Base-by-base conservation (phyloP, 1,140 invertebrate species). In the Temnothorax longispinosus region DNA sequence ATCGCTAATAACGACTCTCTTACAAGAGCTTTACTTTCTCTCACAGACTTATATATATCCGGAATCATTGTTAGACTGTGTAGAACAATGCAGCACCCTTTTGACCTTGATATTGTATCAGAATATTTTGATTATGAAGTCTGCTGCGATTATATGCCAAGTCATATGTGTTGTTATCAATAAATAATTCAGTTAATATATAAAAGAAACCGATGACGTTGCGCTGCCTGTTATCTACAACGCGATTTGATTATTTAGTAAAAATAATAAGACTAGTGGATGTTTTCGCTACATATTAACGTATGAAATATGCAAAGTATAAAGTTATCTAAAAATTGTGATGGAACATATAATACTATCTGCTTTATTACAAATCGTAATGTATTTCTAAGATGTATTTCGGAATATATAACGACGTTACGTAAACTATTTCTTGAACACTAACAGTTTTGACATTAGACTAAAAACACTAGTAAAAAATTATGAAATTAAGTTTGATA, bases 191-290 rank as follows among this genome's bases (percentile, higher is more conserved):
- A 64, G 21, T 47, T 47, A 65, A 67, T 71, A 35, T 56, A 1
- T 54, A n/a, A 81, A 32, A 56, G 21, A 81, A 69, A 50, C 6
- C 8, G n/a, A 81, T 81, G 50, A 81, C 52, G 71, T 35, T 80
- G 32, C 60, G 38, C 50, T 71, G 38, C 10, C 21, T 71, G 0
- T 56, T 56, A 81, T 81, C 52, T 81, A 15, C 21, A 81, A 10
- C 21, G 13, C 3, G 8, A 8, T 52, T 67, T 52, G 44, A 71
- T 54, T 69, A 54, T 54, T 38, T 81, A 41, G 0, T 52, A 67
- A 67, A 65, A 81, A 18, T 41, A 71, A 72, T 5, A n/a, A n/a
- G 47, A 56, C 15, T 72, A 54, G 3, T 56, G 21, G 7, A 15
- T 67, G 35, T 56, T 56, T 32, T 72, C 21, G 15, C 4, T 52